Evolutionary conservation across 1,140 invertebrate species (phyloP).

Genomic region (Aphelinus certus): DNA sequence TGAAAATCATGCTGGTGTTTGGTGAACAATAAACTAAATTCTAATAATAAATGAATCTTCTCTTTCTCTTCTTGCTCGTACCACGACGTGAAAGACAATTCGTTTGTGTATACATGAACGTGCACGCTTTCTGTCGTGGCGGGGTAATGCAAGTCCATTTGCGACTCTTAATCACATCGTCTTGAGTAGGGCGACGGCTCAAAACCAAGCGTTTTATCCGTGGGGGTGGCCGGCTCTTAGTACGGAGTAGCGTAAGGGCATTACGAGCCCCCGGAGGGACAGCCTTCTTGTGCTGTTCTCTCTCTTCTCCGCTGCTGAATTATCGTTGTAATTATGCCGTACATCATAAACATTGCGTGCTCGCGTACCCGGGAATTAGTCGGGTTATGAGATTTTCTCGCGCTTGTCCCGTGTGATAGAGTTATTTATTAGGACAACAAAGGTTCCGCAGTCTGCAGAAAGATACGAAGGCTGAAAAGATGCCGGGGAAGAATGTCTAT

Average conservation of each 20-base stretch:
- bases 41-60: too few relatives aligned
- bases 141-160: constrained; percentile 41
- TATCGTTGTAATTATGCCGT: constrained; percentile 60
- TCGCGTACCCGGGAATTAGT: constrained; percentile 40
- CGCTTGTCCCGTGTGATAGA: constrained; percentile 37
- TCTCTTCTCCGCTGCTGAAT: constrained; percentile 45
- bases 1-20: too few relatives aligned
- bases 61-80: too few relatives aligned
- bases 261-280: constrained; percentile 51
- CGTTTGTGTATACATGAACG: too few relatives aligned
- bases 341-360: constrained; percentile 52
- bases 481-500: background rate
- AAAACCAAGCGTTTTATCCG: constrained; percentile 53
- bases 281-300: background rate
- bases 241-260: constrained; percentile 54
- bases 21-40: too few relatives aligned
- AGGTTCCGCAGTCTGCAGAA: background rate
- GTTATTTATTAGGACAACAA: constrained; percentile 40
- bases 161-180: constrained; percentile 43
- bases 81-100: too few relatives aligned
- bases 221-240: constrained; percentile 45
- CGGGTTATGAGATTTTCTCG: constrained; percentile 43
- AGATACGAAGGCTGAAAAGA: too few relatives aligned
- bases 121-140: too few relatives aligned
- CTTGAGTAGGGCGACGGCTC: constrained; percentile 38